Evolutionary conservation across 2,797 vertebrate genomes (phyloP).

Genomic region (Orientallactaga sibirica): DNA sequence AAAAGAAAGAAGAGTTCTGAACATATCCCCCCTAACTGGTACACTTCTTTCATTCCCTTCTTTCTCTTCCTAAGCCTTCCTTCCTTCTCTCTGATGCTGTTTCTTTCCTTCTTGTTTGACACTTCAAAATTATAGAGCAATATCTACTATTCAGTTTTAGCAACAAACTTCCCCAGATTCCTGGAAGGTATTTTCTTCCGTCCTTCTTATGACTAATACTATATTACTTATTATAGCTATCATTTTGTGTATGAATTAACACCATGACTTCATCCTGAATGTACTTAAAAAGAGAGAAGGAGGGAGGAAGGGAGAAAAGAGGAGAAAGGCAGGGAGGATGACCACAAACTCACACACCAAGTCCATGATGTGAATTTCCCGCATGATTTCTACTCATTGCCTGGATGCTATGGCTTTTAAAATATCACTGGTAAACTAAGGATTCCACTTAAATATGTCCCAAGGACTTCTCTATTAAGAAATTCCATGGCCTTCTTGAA

Average conservation of each 20-base stretch:
- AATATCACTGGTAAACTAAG: not conserved
- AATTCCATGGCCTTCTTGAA: conserved; percentile 44
- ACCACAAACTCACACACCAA: not conserved
- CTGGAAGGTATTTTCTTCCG: not conserved
- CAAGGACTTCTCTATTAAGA: conserved; percentile 4
- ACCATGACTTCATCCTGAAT: not conserved
- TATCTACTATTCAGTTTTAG: not conserved
- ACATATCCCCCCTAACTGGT: no score
- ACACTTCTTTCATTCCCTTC: not conserved
- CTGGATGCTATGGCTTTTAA: not conserved
- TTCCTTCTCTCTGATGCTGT: not conserved
- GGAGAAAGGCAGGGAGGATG: not conserved
- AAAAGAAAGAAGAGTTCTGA: no score
- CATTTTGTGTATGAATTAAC: not conserved
- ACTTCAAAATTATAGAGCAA: not conserved
- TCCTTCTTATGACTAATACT: not conserved
- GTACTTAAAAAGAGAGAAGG: not conserved
- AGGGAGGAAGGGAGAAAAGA: no score
- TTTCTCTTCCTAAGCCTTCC: not conserved
- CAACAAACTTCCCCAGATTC: not conserved
- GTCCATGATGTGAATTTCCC: not conserved
- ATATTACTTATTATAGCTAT: no score
- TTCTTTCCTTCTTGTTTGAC: not conserved
- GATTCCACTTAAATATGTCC: not conserved
- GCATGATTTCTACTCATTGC: not conserved